Percentiles rank a stretch among this genome's conserved stretches.
phyloP scores from a whole-genome alignment of 1,140 invertebrate genomes.

The Maniola jurtina region DNA sequence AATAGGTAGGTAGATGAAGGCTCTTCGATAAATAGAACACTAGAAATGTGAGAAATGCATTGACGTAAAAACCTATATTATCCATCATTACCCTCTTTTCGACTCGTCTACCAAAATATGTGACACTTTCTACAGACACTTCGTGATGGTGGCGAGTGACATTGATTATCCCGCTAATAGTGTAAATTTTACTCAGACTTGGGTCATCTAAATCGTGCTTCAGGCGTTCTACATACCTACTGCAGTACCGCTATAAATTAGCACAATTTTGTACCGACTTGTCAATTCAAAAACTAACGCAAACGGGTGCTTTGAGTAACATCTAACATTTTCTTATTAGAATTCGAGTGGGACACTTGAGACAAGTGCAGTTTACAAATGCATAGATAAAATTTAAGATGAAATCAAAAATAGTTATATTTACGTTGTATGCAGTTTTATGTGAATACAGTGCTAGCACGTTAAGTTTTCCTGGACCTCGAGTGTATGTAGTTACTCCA shows the following conservation, averaged over 20 bases:
- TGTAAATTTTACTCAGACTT: slow-evolving; percentile 59
- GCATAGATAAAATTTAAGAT: slow-evolving; percentile 43
- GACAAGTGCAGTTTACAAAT: slow-evolving; percentile 32
- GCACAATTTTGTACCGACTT: slow-evolving; percentile 58
- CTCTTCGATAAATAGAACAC: too few species aligned
- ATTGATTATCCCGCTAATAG: slow-evolving; percentile 65
- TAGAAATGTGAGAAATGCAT: not conserved
- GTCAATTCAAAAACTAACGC: slow-evolving; percentile 51
- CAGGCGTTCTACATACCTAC: slow-evolving; percentile 65
- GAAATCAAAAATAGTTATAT: slow-evolving; percentile 39
- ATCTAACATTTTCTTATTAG: slow-evolving; percentile 57
- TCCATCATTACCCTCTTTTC: not conserved
- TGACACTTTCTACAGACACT: slow-evolving; percentile 65
- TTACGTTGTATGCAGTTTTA: slow-evolving; percentile 46
- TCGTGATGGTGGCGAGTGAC: slow-evolving; percentile 47
- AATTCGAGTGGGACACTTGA: slow-evolving; percentile 43
- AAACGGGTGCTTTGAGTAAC: slow-evolving; percentile 36
- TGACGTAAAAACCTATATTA: not conserved
- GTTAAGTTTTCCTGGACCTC: slow-evolving; percentile 53
- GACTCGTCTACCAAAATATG: slow-evolving; percentile 43
- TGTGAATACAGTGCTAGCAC: slow-evolving; percentile 37
- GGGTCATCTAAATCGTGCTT: slow-evolving; percentile 60
- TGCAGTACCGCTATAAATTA: slow-evolving; percentile 73
- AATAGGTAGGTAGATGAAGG: too few species aligned
- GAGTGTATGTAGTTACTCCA: slow-evolving; percentile 69